Conservation (phyloP, 2,113 vertebrate species). For the Uropsilus gracilis region DNA sequence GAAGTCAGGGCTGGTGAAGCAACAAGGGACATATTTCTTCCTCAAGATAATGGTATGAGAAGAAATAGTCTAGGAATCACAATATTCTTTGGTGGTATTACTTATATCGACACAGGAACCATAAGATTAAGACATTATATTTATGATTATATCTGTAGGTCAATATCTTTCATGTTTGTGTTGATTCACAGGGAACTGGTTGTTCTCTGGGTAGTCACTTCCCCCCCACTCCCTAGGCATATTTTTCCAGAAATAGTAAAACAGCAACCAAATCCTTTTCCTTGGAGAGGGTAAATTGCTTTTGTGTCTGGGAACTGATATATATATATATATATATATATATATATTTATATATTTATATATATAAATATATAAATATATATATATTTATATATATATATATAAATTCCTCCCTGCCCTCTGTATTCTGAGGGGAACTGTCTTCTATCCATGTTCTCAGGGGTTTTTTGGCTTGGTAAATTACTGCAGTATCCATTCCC, state of each 20-base stretch:
- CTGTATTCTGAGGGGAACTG: background rate
- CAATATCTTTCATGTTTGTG: background rate
- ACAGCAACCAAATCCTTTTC: background rate
- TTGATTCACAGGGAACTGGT: conserved; percentile 16
- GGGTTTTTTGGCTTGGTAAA: background rate
- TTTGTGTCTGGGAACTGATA: background rate
- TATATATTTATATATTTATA: too few relatives aligned
- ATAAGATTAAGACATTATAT: background rate
- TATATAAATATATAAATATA: too few relatives aligned
- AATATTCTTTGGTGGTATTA: conserved; percentile 4
- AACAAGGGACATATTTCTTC: background rate
- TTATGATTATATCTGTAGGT: background rate
- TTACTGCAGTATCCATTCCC: background rate
- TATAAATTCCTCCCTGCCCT: background rate
- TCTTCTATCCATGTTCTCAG: background rate
- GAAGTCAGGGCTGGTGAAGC: background rate
- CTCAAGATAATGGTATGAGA: background rate
- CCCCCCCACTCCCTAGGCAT: background rate
- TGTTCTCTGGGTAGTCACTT: background rate
- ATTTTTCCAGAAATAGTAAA: background rate
- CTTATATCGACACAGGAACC: background rate
- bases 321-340: background rate
- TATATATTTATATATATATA: background rate
- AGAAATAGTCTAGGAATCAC: background rate
- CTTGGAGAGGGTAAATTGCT: background rate